phyloP scores from a whole-genome alignment of 1,140 invertebrate species.

The Colletes latitarsis region DNA sequence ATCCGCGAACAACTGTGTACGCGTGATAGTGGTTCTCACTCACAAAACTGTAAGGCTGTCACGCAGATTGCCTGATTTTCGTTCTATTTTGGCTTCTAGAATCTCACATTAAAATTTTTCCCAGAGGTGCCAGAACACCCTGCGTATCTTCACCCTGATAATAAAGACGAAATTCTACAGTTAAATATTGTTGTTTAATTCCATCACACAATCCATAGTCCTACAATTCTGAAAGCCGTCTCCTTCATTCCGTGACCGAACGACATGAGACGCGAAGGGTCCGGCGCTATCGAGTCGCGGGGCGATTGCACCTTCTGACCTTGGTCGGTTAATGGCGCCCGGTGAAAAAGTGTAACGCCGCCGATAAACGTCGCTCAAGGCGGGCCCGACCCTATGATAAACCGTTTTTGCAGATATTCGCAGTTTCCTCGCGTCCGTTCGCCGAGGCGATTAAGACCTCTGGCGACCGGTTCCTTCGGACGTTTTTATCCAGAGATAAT shows the following conservation, averaged over 20 bases:
- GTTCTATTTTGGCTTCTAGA: no score
- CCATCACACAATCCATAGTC: no score
- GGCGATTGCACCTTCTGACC: conserved; percentile 31
- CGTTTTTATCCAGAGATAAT: conserved; percentile 27
- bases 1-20: no score
- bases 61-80: no score
- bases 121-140: no score
- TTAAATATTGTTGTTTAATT: no score
- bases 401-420: conserved; percentile 16
- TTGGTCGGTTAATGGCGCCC: conserved; percentile 42
- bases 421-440: conserved; percentile 13
- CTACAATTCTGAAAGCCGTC: no score
- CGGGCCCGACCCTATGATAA: conserved; percentile 27
- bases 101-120: no score
- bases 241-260: conserved; percentile 49
- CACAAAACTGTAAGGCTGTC: no score
- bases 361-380: conserved; percentile 29
- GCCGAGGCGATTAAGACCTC: conserved; percentile 48
- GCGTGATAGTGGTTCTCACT: no score
- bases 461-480: neutral
- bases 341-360: conserved; percentile 39
- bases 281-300: conserved; percentile 48
- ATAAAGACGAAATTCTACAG: no score
- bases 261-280: conserved; percentile 37
- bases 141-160: no score